These are phyloP conservation scores for Pipistrellus nathusii DNA, from an alignment of 2,797 vertebrate species.

Conservation along the genomic window DNA sequence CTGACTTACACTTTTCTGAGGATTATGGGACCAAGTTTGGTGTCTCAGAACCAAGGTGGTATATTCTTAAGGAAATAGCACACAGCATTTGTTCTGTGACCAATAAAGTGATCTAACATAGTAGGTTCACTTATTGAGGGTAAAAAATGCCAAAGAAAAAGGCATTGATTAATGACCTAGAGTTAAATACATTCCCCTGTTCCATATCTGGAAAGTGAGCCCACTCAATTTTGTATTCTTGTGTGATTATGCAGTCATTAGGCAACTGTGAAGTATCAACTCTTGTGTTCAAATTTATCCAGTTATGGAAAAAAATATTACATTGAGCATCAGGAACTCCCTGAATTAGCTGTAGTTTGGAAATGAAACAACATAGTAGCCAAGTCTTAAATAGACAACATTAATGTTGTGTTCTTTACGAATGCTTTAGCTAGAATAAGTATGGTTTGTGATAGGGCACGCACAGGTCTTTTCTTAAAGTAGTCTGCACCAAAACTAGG, in stretches of 20 bases:
- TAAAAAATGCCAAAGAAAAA: conserved; percentile 21
- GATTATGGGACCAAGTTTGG: background rate
- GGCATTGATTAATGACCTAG: background rate
- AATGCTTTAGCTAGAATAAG: background rate
- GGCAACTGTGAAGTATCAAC: background rate
- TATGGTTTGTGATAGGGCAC: background rate
- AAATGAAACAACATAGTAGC: conserved; percentile 27
- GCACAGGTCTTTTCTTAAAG: background rate
- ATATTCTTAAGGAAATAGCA: conserved; percentile 3
- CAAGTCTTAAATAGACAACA: conserved; percentile 3
- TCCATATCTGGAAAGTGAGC: background rate
- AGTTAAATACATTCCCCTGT: background rate
- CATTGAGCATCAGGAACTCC: background rate
- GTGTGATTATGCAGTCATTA: background rate
- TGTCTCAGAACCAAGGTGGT: background rate
- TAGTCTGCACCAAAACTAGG: background rate
- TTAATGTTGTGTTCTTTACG: background rate
- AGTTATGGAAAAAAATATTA: background rate
- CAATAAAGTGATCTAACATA: background rate
- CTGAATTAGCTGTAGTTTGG: background rate
- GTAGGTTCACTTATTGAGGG: background rate
- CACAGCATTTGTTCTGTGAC: background rate
- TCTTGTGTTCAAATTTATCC: background rate
- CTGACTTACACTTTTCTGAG: background rate
- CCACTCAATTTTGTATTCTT: background rate